These are phyloP conservation scores for Lasioglossum zephyrum DNA, from an alignment of 2,888 invertebrate genomes.

Conservation along the genomic window DNA sequence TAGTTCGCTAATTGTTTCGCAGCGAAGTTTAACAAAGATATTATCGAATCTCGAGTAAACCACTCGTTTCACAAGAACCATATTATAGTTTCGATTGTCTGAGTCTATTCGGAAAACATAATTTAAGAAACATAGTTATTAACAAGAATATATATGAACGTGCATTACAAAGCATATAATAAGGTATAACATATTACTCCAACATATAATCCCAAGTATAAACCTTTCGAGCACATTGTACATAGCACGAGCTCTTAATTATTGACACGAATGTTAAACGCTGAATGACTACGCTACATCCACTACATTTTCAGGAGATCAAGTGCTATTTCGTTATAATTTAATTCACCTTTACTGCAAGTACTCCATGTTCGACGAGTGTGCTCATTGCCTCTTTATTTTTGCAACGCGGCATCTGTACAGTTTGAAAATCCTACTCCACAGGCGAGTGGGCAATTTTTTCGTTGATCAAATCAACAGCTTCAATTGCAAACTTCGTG, in stretches of 20 bases:
- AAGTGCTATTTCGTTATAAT: slow-evolving; percentile 2
- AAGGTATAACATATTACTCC: not conserved
- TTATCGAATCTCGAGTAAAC: not conserved
- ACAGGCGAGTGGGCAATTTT: not conserved
- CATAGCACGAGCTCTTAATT: not conserved
- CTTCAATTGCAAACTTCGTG: not conserved
- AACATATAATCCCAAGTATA: not conserved
- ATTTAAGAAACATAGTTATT: not conserved
- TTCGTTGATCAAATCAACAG: not conserved
- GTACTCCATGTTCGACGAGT: not conserved
- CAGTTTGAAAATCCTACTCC: not conserved
- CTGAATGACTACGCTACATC: not conserved
- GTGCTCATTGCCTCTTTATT: not conserved
- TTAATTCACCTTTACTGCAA: not conserved
- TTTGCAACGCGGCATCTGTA: not conserved
- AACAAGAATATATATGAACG: not conserved
- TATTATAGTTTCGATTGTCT: not conserved
- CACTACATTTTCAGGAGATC: not conserved
- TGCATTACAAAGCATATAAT: not conserved
- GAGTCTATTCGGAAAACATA: not conserved
- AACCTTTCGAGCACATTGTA: not conserved
- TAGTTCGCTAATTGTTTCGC: not conserved
- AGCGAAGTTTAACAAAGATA: not conserved
- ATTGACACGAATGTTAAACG: not conserved
- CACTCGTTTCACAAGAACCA: not conserved